Percentiles rank a stretch among this genome's conserved stretches.
Evolutionary conservation across 2,113 vertebrate species (phyloP).

Genomic region (Dolichallabes microphthalmus): DNA sequence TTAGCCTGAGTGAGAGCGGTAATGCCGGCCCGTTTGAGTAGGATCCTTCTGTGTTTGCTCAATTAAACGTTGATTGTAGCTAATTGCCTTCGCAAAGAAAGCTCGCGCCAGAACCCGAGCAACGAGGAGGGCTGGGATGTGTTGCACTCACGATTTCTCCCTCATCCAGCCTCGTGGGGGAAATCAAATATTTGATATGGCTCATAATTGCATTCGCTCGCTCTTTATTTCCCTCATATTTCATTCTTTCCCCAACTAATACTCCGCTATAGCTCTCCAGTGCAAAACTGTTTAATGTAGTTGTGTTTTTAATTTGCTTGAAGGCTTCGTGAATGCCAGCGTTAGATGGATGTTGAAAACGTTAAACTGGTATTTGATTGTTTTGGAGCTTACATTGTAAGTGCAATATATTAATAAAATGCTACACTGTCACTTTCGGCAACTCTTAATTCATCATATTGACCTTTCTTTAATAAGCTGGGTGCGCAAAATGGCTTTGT

Average conservation of each 20-base stretch:
- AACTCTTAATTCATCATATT: conserved; percentile 74
- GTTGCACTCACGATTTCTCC: conserved; percentile 46
- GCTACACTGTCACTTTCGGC: conserved; percentile 63
- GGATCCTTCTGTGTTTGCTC: conserved; percentile 67
- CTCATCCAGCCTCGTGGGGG: conserved; percentile 58
- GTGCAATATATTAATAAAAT: conserved; percentile 65
- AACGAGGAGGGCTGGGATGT: conserved; percentile 52
- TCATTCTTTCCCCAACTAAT: conserved; percentile 15
- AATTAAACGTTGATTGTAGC: conserved; percentile 73
- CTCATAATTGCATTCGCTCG: conserved; percentile 64
- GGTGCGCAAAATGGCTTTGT: conserved; percentile 61
- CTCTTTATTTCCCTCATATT: conserved; percentile 43
- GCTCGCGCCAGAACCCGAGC: conserved; percentile 58
- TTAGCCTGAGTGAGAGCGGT: conserved; percentile 60
- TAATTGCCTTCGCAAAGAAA: conserved; percentile 69
- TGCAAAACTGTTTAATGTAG: conserved; percentile 31
- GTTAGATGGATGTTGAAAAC: conserved; percentile 20
- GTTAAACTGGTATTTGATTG: conserved; percentile 47
- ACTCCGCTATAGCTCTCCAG: conserved; percentile 20
- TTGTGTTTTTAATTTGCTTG: conserved; percentile 42
- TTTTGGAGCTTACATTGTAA: conserved; percentile 60
- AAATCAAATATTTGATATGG: conserved; percentile 69
- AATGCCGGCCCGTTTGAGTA: conserved; percentile 63
- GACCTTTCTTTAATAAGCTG: conserved; percentile 70
- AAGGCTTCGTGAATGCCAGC: conserved; percentile 20